Evolutionary conservation across 2,113 vertebrate species (phyloP), one percentile per base, ranked within the genome.

Genomic region (Columba livia): DNA sequence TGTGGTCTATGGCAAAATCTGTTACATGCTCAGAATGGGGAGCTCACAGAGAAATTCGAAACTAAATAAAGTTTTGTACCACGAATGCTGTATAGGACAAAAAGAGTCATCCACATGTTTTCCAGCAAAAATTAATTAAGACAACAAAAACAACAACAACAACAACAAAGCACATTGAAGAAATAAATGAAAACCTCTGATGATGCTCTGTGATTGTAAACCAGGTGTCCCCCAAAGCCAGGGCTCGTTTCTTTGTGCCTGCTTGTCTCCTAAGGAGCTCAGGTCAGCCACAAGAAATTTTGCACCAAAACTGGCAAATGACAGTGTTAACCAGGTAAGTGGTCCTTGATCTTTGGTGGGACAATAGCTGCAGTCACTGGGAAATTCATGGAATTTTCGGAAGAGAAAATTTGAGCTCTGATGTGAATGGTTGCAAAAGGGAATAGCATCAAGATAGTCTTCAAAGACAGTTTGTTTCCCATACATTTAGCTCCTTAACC

Each of bases 141-240:
- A 47, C 44, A 47, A 44, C 44, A 44, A 44, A 18, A 18, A 44
- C 44, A 50, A 50, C 20, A 31, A 32, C 42, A 42, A 44, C 44
- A 50, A 24, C 20, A 31, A 32, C 85, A 93, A 90, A 47, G 88
- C 69, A 36, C 10, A 34, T 25, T 38, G 64, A 93, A 84, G 18
- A 75, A 83, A 88, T 42, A 96, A 95, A 90, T 47, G 6, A 25
- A 89, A 94, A 34, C 50, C 88, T 64, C 78, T 93, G 42, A 75
- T 54, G 12, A 26, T 7, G 1, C 1, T 20, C 6, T 79, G 6
- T 67, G 13, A 0, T 24, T 72, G 29, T 67, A 62, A 93, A 60
- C 13, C 8, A 8, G 12, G 6, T 75, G 73, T 78, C 54, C 40
- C 61, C 25, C 11, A 48, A 54, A 91, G 12, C 19, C 25, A 73